These are phyloP conservation scores for Mesoligia furuncula DNA, from an alignment of 2,888 invertebrate genomes.

Conservation along the genomic window DNA sequence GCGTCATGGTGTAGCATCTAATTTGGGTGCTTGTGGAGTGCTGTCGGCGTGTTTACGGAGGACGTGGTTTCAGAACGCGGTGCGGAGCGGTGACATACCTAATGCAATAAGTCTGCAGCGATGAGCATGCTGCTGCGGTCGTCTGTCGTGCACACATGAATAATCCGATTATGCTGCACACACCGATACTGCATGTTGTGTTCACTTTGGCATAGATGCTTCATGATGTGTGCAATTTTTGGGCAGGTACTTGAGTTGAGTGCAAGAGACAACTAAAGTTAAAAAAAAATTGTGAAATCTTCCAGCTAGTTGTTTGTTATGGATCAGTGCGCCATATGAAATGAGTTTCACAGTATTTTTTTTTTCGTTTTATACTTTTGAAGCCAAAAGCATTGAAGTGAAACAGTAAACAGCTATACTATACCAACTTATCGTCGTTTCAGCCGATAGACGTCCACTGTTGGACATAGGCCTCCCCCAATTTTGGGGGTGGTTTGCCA, in stretches of 20 bases:
- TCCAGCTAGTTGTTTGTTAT: not conserved
- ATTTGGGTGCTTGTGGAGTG: slow-evolving; percentile 59
- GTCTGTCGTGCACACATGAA: slow-evolving; percentile 45
- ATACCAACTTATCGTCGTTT: no score
- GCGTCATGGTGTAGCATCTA: slow-evolving; percentile 48
- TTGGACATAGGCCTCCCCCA: no score
- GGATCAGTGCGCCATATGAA: not conserved
- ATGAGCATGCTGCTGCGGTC: slow-evolving; percentile 44
- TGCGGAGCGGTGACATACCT: slow-evolving; percentile 44
- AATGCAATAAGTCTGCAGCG: slow-evolving; percentile 64
- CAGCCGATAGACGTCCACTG: no score
- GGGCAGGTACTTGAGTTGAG: not conserved
- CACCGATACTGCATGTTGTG: slow-evolving; percentile 23
- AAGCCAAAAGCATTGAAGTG: not conserved
- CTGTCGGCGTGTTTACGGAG: slow-evolving; percentile 53
- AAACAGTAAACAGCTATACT: not conserved
- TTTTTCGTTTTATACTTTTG: not conserved
- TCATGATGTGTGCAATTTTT: not conserved
- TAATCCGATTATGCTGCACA: slow-evolving; percentile 45
- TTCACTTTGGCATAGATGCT: slow-evolving; percentile 14
- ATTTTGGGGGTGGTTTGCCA: no score
- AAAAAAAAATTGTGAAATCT: not conserved
- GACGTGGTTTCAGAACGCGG: slow-evolving; percentile 8
- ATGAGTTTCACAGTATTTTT: not conserved
- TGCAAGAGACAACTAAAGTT: no score